Percentiles rank a stretch among this genome's conserved stretches.
Conservation (phyloP, 1,140 invertebrate species). For the Brachionus plicatilis region DNA sequence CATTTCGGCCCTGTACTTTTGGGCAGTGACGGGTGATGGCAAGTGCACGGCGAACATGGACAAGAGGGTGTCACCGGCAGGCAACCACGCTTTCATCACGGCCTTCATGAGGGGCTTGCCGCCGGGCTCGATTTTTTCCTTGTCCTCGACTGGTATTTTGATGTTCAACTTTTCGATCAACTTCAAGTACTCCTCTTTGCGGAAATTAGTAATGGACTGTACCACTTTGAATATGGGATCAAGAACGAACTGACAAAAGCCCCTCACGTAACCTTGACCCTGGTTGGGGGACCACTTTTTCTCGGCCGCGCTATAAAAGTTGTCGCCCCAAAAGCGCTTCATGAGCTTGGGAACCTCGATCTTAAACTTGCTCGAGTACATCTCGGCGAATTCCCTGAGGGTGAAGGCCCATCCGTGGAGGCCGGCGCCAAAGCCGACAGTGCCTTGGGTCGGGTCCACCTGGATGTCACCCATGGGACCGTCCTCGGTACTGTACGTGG, state of each 20-base stretch:
- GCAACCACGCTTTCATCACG: slow-evolving; percentile 97
- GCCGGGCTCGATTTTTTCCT: slow-evolving; percentile 71
- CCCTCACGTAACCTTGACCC: slow-evolving; percentile 78
- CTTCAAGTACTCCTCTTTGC: slow-evolving; percentile 79
- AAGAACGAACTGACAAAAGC: slow-evolving; percentile 96
- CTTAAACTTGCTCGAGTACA: slow-evolving; percentile 97
- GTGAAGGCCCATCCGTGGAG: slow-evolving; percentile 99
- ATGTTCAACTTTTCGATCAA: slow-evolving; percentile 74
- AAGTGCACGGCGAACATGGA: slow-evolving; percentile 99
- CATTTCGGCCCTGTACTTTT: slow-evolving; percentile 99
- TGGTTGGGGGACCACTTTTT: slow-evolving; percentile 96
- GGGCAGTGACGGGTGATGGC: slow-evolving; percentile 95
- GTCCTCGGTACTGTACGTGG: slow-evolving; percentile 92
- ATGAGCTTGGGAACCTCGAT: slow-evolving; percentile 92
- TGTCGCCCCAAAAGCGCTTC: slow-evolving; percentile 87
- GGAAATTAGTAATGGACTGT: slow-evolving; percentile 94
- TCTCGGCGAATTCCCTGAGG: slow-evolving; percentile 96
- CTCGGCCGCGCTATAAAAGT: slow-evolving; percentile 78
- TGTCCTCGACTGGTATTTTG: slow-evolving; percentile 84
- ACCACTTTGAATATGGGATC: slow-evolving; percentile 96
- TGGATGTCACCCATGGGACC: slow-evolving; percentile 98
- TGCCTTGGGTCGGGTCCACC: slow-evolving; percentile 93
- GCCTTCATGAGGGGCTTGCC: slow-evolving; percentile 55
- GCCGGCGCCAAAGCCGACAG: slow-evolving; percentile 95
- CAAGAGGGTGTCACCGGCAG: slow-evolving; percentile 96